A percentile compares a stretch with the other conserved stretches of the same genome.
Evolutionary conservation across 2,888 invertebrate species (phyloP).

Genomic region (Mantis religiosa): DNA sequence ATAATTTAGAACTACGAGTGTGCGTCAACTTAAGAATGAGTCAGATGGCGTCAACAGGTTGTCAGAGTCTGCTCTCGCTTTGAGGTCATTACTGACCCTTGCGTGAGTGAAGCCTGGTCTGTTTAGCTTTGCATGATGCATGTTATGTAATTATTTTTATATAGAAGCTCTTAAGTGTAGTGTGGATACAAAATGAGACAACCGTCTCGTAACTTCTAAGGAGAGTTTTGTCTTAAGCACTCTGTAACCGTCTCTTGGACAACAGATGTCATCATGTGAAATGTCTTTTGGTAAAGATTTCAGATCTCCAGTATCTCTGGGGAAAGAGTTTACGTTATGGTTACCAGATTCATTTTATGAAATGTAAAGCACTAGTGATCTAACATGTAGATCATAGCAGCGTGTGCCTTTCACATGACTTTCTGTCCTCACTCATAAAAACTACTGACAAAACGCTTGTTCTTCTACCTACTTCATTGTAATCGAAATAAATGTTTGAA

Average conservation of each 20-base stretch:
- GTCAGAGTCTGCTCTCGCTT: not conserved
- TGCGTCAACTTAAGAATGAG: not conserved
- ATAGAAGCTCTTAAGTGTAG: not conserved
- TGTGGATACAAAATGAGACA: not conserved
- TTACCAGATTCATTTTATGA: no score
- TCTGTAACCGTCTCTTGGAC: not conserved
- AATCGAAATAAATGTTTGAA: no score
- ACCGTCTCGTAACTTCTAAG: not conserved
- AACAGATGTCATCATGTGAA: no score
- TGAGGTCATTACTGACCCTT: not conserved
- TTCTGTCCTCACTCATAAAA: no score
- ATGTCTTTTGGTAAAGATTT: no score
- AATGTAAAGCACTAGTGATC: no score
- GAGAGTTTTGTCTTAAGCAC: not conserved
- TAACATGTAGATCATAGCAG: no score
- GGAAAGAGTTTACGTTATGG: no score
- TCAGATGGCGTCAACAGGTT: not conserved
- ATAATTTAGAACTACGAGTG: not conserved
- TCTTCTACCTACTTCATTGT: no score
- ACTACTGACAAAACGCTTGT: no score
- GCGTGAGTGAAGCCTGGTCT: not conserved
- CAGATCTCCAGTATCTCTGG: no score
- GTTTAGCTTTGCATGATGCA: not conserved
- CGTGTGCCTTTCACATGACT: no score
- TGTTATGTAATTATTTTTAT: not conserved